A percentile compares a stretch with the other conserved stretches of the same genome.
These are phyloP conservation scores for Hydrozoanthus gracilis DNA, from an alignment of 92 coral and sea anemone genomes.

Conservation along the genomic window DNA sequence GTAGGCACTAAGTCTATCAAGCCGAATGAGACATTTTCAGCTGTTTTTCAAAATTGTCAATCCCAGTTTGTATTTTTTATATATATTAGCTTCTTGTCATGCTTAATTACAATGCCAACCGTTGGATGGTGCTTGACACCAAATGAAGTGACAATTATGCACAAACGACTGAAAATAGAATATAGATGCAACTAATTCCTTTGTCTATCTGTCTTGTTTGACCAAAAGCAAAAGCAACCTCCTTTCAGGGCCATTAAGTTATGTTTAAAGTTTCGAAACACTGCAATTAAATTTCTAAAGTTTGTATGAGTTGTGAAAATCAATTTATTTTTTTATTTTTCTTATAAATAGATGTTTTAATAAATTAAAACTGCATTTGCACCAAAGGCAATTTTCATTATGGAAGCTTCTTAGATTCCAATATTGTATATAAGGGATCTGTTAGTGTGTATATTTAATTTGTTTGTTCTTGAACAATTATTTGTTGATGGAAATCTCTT, in stretches of 20 bases:
- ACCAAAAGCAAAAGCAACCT: neutral
- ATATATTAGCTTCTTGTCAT: neutral
- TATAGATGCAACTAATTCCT: constrained; percentile 8
- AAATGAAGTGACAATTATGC: constrained; percentile 49
- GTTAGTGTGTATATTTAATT: no score
- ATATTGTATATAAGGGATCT: no score
- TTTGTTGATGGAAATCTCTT: no score
- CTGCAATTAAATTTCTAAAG: neutral
- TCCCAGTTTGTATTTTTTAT: neutral
- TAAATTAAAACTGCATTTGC: no score
- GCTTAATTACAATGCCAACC: neutral
- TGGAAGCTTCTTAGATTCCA: no score
- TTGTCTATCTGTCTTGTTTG: constrained; percentile 30
- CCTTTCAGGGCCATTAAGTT: neutral
- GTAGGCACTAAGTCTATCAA: neutral
- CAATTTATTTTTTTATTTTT: no score
- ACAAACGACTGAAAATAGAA: constrained; percentile 24
- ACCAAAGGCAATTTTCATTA: no score
- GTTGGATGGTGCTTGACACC: constrained; percentile 2
- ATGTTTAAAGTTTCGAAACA: neutral
- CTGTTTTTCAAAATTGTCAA: neutral
- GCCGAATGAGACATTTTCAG: neutral
- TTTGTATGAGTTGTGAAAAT: neutral
- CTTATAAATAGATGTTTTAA: no score
- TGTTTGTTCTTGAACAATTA: no score